Evolutionary conservation across 2,888 invertebrate genomes (phyloP), one percentile per base, ranked within the genome.

Genomic region (Autographa gamma): DNA sequence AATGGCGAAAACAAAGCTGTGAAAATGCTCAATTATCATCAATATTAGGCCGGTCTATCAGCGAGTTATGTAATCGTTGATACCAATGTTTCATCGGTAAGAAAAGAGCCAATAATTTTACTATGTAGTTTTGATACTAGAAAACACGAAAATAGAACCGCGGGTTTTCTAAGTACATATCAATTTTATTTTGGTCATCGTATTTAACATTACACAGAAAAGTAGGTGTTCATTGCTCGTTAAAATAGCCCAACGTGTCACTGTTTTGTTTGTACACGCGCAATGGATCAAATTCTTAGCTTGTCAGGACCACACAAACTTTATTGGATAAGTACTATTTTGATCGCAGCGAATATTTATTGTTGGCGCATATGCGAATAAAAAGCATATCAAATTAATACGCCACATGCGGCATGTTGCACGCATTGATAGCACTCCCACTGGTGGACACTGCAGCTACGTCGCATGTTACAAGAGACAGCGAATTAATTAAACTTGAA

Each of bases 361-460:
- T 60, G 54, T 67, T 3, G 34, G 34, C 60, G 71, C 79, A 78
- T 68, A 63, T 80, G 82, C 80, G 60, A 85, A 87, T 85, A 86
- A 86, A 83, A 86, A 79, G 74, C 74, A 75, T 81, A 89, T 89
- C 81, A 86, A 86, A 85, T 87, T 77, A 80, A 87, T 86, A 70
- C 71, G 61, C 83, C 88, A 87, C 81, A 73, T 87, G 89, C 72
- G 84, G 81, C 87, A 83, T 82, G 80, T 82, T 85, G 86, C 85
- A 77, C 74, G 69, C 77, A 80, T 84, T 80, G 84, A 83, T 83
- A 84, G 81, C 82, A 83, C 89, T 85, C 89, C 89, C 89, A 88
- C 87, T 83, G 86, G 81, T 83, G 61, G 70, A 76, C 75, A 69
- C 67, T 77, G 77, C 81, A 79, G 81, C 73, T 69, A 43, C n/a